Conservation (phyloP, 2,797 vertebrate genomes). For the Pipistrellus pygmaeus region DNA sequence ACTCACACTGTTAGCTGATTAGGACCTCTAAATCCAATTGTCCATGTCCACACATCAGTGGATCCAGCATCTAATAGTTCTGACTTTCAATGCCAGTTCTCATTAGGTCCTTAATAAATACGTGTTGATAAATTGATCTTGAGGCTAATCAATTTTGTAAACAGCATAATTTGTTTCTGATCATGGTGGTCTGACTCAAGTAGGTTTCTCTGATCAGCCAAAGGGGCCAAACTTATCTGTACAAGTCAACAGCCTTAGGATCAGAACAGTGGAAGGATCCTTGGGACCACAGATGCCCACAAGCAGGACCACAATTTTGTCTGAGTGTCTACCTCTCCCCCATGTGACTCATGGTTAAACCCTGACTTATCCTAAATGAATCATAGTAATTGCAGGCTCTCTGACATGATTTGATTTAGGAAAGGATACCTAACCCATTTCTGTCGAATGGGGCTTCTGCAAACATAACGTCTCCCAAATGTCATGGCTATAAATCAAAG, state of each 20-base stretch:
- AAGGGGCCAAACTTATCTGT: background rate
- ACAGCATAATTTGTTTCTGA: background rate
- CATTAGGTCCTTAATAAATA: background rate
- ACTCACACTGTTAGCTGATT: background rate
- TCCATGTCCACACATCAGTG: background rate
- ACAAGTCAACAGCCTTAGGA: background rate
- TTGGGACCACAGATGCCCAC: background rate
- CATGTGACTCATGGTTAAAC: background rate
- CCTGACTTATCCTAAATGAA: background rate
- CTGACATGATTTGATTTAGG: background rate
- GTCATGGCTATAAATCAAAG: background rate
- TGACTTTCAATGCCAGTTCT: background rate
- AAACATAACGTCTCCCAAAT: background rate
- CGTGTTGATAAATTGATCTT: conserved; percentile 5
- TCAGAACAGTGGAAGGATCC: background rate
- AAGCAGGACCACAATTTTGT: background rate
- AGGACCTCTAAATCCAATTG: background rate
- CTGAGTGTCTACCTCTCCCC: background rate
- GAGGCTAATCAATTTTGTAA: background rate
- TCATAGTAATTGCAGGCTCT: background rate
- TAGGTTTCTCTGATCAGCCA: background rate
- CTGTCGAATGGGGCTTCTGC: background rate
- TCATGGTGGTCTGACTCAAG: background rate
- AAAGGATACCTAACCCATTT: background rate
- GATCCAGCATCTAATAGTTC: background rate